Conservation (phyloP, 2,888 invertebrate genomes). For the Dicycla oo region DNA sequence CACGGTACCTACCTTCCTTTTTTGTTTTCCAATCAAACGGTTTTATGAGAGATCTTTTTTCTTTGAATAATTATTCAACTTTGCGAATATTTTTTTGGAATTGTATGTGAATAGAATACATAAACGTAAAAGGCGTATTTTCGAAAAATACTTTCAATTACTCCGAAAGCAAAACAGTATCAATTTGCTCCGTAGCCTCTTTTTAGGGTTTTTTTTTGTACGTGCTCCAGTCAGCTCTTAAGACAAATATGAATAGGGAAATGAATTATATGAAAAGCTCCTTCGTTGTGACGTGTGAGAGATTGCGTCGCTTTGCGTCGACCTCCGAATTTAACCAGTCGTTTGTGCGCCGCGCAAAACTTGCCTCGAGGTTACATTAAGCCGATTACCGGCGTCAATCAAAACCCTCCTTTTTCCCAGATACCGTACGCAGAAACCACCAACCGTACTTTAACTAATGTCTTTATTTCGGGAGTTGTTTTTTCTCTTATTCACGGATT, state of each 20-base stretch:
- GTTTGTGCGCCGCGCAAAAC: slow-evolving; percentile 87
- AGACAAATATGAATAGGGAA: slow-evolving; percentile 90
- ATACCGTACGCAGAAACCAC: slow-evolving; percentile 77
- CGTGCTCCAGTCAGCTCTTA: slow-evolving; percentile 81
- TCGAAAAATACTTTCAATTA: slow-evolving; percentile 52
- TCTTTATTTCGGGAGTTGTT: slow-evolving; percentile 67
- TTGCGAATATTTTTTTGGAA: slow-evolving; percentile 25
- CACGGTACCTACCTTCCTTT: slow-evolving; percentile 54
- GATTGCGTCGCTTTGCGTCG: slow-evolving; percentile 89
- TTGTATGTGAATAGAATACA: slow-evolving; percentile 29
- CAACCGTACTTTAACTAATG: slow-evolving; percentile 77
- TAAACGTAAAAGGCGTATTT: slow-evolving; percentile 36
- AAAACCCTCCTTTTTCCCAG: slow-evolving; percentile 87
- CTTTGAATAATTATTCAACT: slow-evolving; percentile 48
- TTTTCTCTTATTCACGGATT: slow-evolving; percentile 60
- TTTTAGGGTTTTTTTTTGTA: slow-evolving; percentile 68
- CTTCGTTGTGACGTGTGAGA: slow-evolving; percentile 88
- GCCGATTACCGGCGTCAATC: slow-evolving; percentile 90
- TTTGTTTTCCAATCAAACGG: slow-evolving; percentile 65
- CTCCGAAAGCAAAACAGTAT: slow-evolving; percentile 48
- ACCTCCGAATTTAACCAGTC: slow-evolving; percentile 89
- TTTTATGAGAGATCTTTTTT: slow-evolving; percentile 57
- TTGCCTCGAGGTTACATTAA: slow-evolving; percentile 90
- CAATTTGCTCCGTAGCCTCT: slow-evolving; percentile 54
- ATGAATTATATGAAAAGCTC: slow-evolving; percentile 89